Percentiles rank a stretch among this genome's conserved stretches.
Conservation (phyloP, 64 coral and sea anemone species). For the Montipora sp. region DNA sequence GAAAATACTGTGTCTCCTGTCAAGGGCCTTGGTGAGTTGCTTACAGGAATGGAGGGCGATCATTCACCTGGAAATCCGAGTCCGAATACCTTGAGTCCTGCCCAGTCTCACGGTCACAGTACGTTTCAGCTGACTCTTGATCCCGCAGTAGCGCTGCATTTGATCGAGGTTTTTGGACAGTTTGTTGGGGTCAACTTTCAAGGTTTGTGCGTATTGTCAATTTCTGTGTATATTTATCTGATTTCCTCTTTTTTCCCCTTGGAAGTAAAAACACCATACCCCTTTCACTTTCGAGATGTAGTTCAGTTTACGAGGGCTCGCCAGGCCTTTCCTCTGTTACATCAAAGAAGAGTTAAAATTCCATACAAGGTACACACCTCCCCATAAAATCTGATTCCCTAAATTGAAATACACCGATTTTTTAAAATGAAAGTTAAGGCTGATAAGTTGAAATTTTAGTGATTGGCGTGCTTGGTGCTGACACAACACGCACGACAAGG, state of each 20-base stretch:
- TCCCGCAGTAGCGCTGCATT: slow-evolving; percentile 85
- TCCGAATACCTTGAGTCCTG: neutral
- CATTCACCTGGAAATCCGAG: neutral
- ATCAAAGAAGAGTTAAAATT: too few species aligned
- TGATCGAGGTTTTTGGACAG: slow-evolving; percentile 83
- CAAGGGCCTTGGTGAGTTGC: neutral
- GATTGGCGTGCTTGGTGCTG: too few species aligned
- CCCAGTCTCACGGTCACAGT: neutral
- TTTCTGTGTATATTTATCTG: neutral
- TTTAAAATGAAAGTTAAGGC: too few species aligned
- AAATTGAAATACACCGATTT: too few species aligned
- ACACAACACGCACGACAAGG: too few species aligned
- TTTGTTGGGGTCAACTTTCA: slow-evolving; percentile 68
- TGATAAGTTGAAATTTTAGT: too few species aligned
- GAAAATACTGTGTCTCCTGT: neutral
- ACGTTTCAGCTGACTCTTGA: slow-evolving; percentile 75
- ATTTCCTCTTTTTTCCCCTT: neutral
- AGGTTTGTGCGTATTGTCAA: slow-evolving; percentile 27
- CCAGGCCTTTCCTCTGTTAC: too few species aligned
- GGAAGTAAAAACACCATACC: too few species aligned
- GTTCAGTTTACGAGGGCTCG: too few species aligned
- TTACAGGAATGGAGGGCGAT: neutral
- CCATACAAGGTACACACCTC: too few species aligned
- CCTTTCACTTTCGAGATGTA: too few species aligned
- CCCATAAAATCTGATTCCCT: too few species aligned